Conservation (phyloP, 2,797 vertebrate species). For the Myotis findleyi region DNA sequence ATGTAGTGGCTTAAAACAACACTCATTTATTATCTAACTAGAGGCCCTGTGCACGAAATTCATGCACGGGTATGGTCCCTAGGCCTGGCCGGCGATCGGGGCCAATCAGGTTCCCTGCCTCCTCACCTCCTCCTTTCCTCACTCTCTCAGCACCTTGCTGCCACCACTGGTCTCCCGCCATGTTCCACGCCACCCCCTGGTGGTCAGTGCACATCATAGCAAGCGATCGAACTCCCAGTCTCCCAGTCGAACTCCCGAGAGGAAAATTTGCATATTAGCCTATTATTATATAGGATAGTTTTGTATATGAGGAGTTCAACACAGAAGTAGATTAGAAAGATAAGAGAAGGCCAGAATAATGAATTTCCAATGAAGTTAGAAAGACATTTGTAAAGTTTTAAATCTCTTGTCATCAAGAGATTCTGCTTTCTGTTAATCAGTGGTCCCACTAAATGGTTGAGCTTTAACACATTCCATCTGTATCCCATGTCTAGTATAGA, state of each 20-base stretch:
- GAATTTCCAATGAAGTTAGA: not conserved
- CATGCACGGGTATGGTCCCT: too few relatives aligned
- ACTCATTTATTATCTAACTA: not conserved
- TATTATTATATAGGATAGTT: not conserved
- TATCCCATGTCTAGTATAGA: not conserved
- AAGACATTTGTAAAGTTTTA: not conserved
- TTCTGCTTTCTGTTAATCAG: not conserved
- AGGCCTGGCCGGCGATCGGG: too few relatives aligned
- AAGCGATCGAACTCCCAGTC: too few relatives aligned
- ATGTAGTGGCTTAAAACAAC: not conserved
- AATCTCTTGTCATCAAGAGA: not conserved
- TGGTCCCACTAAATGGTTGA: not conserved
- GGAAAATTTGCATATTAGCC: too few relatives aligned
- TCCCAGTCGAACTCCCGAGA: too few relatives aligned
- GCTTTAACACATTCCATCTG: not conserved
- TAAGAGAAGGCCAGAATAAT: not conserved
- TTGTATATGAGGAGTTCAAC: not conserved
- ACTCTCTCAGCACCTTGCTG: too few relatives aligned
- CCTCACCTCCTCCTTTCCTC: too few relatives aligned
- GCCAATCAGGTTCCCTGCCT: not conserved
- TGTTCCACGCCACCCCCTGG: too few relatives aligned
- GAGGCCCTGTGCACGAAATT: too few relatives aligned
- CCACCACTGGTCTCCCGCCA: too few relatives aligned
- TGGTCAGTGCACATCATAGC: too few relatives aligned
- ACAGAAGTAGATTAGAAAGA: not conserved